Percentiles rank a stretch among this genome's conserved stretches.
Evolutionary conservation across 2,113 vertebrate species (phyloP).

Genomic region (Clarias macrocephalus): DNA sequence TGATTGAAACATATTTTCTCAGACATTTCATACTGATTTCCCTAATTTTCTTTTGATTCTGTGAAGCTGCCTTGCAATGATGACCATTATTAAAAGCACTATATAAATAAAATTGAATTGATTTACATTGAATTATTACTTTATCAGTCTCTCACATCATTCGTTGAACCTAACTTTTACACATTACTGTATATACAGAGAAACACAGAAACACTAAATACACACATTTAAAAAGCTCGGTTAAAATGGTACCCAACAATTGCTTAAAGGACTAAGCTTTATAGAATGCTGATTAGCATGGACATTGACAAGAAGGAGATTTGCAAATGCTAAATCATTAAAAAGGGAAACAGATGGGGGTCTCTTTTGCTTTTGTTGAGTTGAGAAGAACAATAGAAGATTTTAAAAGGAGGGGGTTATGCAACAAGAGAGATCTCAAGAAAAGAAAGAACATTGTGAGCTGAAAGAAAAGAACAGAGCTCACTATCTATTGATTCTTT

Average conservation of each 20-base stretch:
- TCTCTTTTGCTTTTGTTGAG: not conserved
- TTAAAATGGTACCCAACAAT: not conserved
- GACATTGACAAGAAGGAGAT: not conserved
- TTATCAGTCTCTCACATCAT: too few species aligned
- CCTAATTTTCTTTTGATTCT: too few species aligned
- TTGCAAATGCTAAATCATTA: not conserved
- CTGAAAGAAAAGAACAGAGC: not conserved
- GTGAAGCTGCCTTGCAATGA: too few species aligned
- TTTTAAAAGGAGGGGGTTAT: not conserved
- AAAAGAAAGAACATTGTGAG: not conserved
- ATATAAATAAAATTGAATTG: too few species aligned
- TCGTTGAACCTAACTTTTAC: too few species aligned
- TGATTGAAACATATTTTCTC: too few species aligned
- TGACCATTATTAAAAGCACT: too few species aligned
- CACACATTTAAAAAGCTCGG: too few species aligned
- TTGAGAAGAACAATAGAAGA: not conserved
- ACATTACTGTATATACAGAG: too few species aligned
- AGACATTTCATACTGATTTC: too few species aligned
- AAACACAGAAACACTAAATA: too few species aligned
- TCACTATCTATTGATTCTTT: constrained; percentile 1
- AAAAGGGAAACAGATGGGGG: not conserved
- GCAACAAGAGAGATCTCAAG: not conserved
- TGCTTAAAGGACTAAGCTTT: not conserved
- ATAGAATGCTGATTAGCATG: constrained; percentile 1
- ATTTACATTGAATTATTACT: too few species aligned